These are phyloP conservation scores for Bucorvus abyssinicus DNA, from an alignment of 2,797 vertebrate species.

Conservation along the genomic window DNA sequence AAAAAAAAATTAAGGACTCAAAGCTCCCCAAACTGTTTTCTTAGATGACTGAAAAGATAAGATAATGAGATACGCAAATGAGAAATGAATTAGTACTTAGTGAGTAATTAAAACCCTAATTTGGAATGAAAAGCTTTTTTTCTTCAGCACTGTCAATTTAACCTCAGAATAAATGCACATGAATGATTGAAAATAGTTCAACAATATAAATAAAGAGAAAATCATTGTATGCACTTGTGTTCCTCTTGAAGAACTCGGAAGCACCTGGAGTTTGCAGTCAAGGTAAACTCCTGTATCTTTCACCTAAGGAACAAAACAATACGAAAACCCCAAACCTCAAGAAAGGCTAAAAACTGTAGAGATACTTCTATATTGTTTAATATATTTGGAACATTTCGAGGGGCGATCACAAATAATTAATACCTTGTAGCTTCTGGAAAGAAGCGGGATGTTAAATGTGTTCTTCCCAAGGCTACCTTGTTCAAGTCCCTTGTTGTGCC, in stretches of 20 bases:
- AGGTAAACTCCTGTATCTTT: background rate
- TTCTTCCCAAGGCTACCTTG: background rate
- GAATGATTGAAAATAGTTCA: background rate
- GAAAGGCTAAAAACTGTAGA: background rate
- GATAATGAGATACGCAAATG: background rate
- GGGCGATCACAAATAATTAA: background rate
- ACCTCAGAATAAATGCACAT: background rate
- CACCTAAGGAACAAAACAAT: background rate
- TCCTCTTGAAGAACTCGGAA: background rate
- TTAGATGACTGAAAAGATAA: background rate
- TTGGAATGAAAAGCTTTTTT: background rate
- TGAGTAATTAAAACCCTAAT: background rate
- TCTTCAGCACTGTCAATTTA: background rate
- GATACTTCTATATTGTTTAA: background rate
- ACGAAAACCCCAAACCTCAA: background rate
- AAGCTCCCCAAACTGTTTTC: background rate
- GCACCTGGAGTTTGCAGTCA: background rate
- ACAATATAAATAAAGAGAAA: background rate
- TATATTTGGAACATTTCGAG: background rate
- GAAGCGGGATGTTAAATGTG: background rate
- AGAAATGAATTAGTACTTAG: background rate
- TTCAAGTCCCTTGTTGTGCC: background rate
- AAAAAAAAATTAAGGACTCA: background rate
- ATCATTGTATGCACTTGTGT: accelerated
- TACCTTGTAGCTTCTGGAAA: background rate